phyloP scores from a whole-genome alignment of 2,113 vertebrate genomes.

The Fulmarus glacialis region DNA sequence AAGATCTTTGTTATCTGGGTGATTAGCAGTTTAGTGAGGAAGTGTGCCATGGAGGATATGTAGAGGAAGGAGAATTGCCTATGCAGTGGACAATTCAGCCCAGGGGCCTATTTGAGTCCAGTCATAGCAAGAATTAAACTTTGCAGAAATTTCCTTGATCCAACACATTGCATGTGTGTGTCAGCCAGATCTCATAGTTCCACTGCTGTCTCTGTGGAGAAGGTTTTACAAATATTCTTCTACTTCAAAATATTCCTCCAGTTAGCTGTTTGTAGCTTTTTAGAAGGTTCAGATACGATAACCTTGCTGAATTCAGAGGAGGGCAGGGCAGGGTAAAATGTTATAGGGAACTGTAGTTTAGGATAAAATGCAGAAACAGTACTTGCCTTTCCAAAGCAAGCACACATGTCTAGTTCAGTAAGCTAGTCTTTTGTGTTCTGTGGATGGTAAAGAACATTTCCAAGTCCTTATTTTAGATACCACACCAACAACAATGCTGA shows the following conservation, averaged over 20 bases:
- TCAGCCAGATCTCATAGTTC: not conserved
- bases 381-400: not conserved
- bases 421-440: not conserved
- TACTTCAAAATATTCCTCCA: not conserved
- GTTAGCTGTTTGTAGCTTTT: not conserved
- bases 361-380: not conserved
- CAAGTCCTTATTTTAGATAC: not conserved
- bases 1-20: not conserved
- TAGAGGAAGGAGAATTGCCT: not conserved
- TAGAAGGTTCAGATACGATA: not conserved
- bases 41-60: not conserved
- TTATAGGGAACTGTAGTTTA: not conserved
- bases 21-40: not conserved
- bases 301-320: not conserved
- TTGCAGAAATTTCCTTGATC: not conserved
- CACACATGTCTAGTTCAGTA: not conserved
- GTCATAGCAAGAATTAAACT: not conserved
- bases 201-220: not conserved
- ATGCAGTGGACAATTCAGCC: not conserved
- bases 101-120: not conserved
- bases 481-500: not conserved
- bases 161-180: not conserved
- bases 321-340: not conserved
- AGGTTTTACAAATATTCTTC: not conserved
- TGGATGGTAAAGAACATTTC: not conserved